Evolutionary conservation across 2,113 vertebrate species (phyloP).

Genomic region (Chloropsis hardwickii): DNA sequence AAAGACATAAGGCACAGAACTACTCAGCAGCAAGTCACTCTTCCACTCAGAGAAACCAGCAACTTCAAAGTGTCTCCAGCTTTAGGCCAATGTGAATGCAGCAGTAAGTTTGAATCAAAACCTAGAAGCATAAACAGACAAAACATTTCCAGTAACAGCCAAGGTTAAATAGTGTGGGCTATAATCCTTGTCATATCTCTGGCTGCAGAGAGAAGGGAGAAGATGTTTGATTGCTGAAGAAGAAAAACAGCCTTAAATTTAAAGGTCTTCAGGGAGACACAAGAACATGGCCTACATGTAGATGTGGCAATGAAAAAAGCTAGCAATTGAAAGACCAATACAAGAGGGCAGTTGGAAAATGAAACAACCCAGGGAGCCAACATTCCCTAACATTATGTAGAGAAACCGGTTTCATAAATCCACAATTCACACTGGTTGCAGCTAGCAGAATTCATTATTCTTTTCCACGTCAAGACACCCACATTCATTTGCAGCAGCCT

Average conservation of each 20-base stretch:
- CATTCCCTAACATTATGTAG: not conserved
- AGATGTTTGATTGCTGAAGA: constrained; percentile 81
- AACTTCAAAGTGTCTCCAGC: not conserved
- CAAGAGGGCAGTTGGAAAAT: not conserved
- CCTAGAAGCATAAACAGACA: not conserved
- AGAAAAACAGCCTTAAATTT: constrained; percentile 53
- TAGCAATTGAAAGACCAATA: not conserved
- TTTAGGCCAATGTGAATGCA: not conserved
- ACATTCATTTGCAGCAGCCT: not conserved
- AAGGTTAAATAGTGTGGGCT: not conserved
- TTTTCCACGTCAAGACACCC: not conserved
- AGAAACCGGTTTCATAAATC: not conserved
- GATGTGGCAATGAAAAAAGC: not conserved
- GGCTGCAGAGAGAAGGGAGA: constrained; percentile 37
- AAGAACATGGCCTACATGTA: not conserved
- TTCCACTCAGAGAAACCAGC: not conserved
- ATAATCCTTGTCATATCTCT: not conserved
- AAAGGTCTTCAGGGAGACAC: not conserved
- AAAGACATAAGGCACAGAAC: not conserved
- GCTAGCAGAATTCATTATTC: not conserved
- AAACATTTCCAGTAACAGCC: not conserved
- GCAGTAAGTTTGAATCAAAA: not conserved
- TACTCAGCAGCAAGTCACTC: not conserved
- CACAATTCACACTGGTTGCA: not conserved
- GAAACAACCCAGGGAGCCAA: not conserved